These are phyloP conservation scores for Phymastichus coffea DNA, from an alignment of 1,140 invertebrate species.

Conservation along the genomic window DNA sequence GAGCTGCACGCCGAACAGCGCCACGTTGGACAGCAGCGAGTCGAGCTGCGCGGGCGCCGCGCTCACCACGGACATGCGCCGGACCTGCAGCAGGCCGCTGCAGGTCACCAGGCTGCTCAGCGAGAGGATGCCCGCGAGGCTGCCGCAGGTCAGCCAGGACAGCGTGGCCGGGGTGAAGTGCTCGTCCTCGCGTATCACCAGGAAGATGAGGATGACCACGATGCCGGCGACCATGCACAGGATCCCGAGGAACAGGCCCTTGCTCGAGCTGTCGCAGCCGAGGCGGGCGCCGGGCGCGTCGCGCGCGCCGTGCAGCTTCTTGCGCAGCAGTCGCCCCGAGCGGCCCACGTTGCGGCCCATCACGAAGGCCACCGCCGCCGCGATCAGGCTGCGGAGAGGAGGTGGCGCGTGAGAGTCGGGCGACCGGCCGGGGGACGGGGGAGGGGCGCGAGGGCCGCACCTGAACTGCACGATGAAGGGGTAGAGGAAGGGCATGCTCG, in stretches of 20 bases:
- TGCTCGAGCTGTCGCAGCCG: slow-evolving; percentile 62
- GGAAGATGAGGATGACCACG: slow-evolving; percentile 66
- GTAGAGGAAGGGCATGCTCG: slow-evolving; percentile 64
- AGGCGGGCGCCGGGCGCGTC: slow-evolving; percentile 44
- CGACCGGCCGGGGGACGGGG: not conserved
- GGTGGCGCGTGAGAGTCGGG: too few relatives aligned
- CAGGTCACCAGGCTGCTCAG: slow-evolving; percentile 47
- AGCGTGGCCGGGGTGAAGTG: slow-evolving; percentile 55
- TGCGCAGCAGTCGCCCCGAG: slow-evolving; percentile 43
- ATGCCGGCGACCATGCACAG: slow-evolving; percentile 63
- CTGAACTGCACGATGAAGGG: slow-evolving; percentile 67
- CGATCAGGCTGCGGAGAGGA: slow-evolving; percentile 56
- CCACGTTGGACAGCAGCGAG: slow-evolving; percentile 55
- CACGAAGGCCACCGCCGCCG: slow-evolving; percentile 64
- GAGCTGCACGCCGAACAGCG: slow-evolving; percentile 61
- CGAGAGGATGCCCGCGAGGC: slow-evolving; percentile 50
- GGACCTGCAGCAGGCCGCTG: slow-evolving; percentile 52
- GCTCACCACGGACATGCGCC: slow-evolving; percentile 55
- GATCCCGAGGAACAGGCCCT: slow-evolving; percentile 65
- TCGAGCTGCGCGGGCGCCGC: slow-evolving; percentile 55
- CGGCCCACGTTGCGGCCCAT: slow-evolving; percentile 63
- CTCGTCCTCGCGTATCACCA: slow-evolving; percentile 62
- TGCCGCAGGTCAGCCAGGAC: slow-evolving; percentile 55
- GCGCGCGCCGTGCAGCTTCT: slow-evolving; percentile 48
- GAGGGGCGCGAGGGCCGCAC: slow-evolving; percentile 35